phyloP scores from a whole-genome alignment of 1,140 invertebrate genomes.

The Kradibia gibbosae region DNA sequence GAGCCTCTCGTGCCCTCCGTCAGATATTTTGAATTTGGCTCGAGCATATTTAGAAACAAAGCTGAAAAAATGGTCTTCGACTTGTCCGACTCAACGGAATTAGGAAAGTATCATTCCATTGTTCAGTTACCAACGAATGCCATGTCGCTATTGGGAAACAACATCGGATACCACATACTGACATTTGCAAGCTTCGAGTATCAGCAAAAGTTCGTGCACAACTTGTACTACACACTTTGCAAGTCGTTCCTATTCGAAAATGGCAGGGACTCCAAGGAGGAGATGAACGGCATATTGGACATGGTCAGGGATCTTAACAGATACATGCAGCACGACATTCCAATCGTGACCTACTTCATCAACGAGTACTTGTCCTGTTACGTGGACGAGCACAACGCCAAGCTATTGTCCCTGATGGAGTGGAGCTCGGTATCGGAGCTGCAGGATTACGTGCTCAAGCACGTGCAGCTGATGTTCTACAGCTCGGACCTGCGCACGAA shows the following conservation, averaged over 20 bases:
- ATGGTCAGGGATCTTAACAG: constrained; percentile 63
- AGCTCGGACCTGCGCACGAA: constrained; percentile 61
- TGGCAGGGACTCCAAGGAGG: constrained; percentile 58
- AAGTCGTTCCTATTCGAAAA: constrained; percentile 66
- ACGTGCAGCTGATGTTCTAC: constrained; percentile 62
- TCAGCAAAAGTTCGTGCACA: constrained; percentile 68
- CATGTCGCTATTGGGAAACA: constrained; percentile 65
- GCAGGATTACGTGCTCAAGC: constrained; percentile 56
- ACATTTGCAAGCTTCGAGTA: constrained; percentile 63
- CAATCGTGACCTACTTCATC: constrained; percentile 65
- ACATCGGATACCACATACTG: constrained; percentile 66
- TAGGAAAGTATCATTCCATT: constrained; percentile 62
- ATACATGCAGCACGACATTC: constrained; percentile 69
- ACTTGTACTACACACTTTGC: constrained; percentile 66
- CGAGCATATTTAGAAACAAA: constrained; percentile 59
- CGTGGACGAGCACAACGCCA: constrained; percentile 57
- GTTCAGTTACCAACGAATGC: constrained; percentile 66
- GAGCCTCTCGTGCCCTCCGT: constrained; percentile 61
- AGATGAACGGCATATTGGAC: constrained; percentile 62
- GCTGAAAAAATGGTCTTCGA: constrained; percentile 65
- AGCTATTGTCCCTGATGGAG: constrained; percentile 61
- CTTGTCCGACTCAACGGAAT: constrained; percentile 58
- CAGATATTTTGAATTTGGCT: constrained; percentile 65
- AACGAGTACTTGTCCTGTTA: constrained; percentile 63
- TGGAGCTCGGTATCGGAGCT: constrained; percentile 65